Evolutionary conservation across 1,140 invertebrate species (phyloP).

Genomic region (Drosophila rufa): DNA sequence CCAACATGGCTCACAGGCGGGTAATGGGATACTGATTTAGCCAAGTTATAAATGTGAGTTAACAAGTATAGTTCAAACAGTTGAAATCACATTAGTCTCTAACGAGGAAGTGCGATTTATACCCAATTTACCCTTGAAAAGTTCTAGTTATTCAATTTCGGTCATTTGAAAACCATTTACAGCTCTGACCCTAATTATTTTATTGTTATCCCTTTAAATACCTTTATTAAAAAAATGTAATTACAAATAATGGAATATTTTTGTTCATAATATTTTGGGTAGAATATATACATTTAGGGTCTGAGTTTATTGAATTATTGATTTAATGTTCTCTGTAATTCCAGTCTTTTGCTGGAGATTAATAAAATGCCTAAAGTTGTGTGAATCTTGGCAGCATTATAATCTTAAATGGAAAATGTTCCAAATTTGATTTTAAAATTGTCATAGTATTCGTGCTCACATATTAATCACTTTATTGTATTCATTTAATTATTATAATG

Average conservation of each 20-base stretch:
- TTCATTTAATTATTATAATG: not conserved
- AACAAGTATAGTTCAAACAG: too few species aligned
- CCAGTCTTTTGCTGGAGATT: too few species aligned
- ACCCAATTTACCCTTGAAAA: too few species aligned
- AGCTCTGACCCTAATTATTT: not conserved
- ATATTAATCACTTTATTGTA: constrained; percentile 6
- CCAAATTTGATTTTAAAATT: not conserved
- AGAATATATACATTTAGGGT: too few species aligned
- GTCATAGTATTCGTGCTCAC: not conserved
- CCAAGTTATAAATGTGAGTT: too few species aligned
- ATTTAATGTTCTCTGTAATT: not conserved
- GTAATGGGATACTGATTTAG: not conserved
- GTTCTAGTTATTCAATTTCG: not conserved
- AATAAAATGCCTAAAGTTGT: too few species aligned
- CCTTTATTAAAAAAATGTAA: not conserved
- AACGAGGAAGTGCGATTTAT: too few species aligned
- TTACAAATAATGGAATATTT: too few species aligned
- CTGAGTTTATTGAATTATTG: too few species aligned
- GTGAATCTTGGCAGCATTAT: too few species aligned
- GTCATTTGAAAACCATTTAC: not conserved
- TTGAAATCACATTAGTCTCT: too few species aligned
- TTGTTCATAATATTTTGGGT: not conserved
- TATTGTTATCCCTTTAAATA: not conserved
- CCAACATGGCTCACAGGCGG: not conserved
- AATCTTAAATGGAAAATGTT: too few species aligned